Evolutionary conservation across 2,797 vertebrate genomes (phyloP), one percentile per base, ranked within the genome.

Genomic region (Synaphobranchus kaupii): DNA sequence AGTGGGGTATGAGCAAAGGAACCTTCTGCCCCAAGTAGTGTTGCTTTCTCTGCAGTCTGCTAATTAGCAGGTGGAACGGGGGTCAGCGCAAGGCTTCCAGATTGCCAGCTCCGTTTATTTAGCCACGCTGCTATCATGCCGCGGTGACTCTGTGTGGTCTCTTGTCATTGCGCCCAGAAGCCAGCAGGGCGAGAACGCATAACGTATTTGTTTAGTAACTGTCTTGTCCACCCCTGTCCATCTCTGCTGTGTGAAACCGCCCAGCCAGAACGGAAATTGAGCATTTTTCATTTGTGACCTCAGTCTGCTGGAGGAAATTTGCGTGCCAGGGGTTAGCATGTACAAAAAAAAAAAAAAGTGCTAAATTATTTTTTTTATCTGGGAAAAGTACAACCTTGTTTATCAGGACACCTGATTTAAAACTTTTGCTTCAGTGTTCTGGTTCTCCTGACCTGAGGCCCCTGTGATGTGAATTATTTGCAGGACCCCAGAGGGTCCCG

Each of bases 401-500:
- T 39, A 76, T 31, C 71, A 17, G 31, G 71, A 44, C 34, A 39
- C 71, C 71, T 73, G 68, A 73, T 73, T 73, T 34, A 73, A 73
- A 73, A 34, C 28, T 3, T 39, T 76, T 34, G 31, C 34, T 39
- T 39, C 12, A 8, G 34, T 83, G 82, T 52, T 12, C 44, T 39
- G 28, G 2, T 28, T 20, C 80, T n/a, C n/a, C 20, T 56, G 15
- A 83, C n/a, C n/a, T 1, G 2, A 4, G 28, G 31, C 60, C 22
- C 60, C 60, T 7, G 28, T 44, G 81, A n/a, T 58, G 28, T 31
- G 22, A 86, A 0, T 83, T 92, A 80, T 76, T 76, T 89, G 85
- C 91, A 99, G 98, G 98, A 98, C 94, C 97, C 98, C 83, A 95
- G 96, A 89, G 98, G 97, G 8, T 99, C 98, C 63, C 95, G 97